Percentiles rank a stretch among this genome's conserved stretches.
Conservation (phyloP, 2,797 vertebrate species). For the Crenuchus spilurus region DNA sequence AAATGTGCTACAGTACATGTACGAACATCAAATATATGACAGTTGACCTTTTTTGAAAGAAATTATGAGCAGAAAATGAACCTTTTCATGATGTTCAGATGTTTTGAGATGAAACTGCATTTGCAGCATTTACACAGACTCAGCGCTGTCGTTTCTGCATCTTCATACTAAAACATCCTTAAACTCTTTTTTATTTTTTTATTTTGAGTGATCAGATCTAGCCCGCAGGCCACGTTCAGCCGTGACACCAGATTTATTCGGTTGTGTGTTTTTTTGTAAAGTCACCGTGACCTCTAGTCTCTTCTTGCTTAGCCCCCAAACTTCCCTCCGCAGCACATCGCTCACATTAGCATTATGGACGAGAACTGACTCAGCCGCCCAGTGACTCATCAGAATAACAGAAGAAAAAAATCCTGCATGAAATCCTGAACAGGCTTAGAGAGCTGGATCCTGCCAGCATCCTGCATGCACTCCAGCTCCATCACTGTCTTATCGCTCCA, state of each 20-base stretch:
- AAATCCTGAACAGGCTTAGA: slow-evolving; percentile 66
- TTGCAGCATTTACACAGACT: too few relatives aligned
- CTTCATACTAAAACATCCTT: neutral
- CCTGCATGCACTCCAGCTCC: slow-evolving; percentile 34
- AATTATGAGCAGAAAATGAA: too few relatives aligned
- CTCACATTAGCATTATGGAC: slow-evolving; percentile 61
- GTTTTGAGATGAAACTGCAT: too few relatives aligned
- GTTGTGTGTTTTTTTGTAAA: slow-evolving; percentile 37
- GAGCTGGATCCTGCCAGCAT: slow-evolving; percentile 43
- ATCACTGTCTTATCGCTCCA: slow-evolving; percentile 22
- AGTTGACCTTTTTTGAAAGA: too few relatives aligned
- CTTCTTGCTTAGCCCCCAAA: slow-evolving; percentile 29
- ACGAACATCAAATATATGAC: too few relatives aligned
- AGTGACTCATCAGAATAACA: slow-evolving; percentile 65
- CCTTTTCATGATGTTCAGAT: too few relatives aligned
- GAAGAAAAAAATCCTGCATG: slow-evolving; percentile 61
- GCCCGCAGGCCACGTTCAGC: slow-evolving; percentile 1
- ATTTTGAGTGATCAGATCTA: slow-evolving; percentile 1
- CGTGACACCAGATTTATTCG: slow-evolving; percentile 31
- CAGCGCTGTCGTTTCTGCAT: neutral
- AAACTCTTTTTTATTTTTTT: neutral
- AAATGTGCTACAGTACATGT: too few relatives aligned
- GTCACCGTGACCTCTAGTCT: slow-evolving; percentile 42
- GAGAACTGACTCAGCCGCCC: slow-evolving; percentile 55
- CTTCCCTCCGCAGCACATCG: slow-evolving; percentile 41